Evolutionary conservation across 2,888 invertebrate species (phyloP).

Genomic region (Myopa tessellatipennis): DNA sequence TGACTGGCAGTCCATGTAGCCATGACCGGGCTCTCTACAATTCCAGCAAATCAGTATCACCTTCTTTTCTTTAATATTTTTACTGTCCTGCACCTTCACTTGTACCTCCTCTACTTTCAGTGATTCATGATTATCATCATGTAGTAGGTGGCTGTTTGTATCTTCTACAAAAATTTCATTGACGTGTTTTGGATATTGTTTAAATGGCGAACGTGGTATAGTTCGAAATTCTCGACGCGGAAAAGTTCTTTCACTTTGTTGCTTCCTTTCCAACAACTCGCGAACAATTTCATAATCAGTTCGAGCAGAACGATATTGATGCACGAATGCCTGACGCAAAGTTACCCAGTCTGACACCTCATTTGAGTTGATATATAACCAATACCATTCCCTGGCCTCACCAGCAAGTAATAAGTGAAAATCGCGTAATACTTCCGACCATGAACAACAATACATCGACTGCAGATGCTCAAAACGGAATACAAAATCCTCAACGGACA

Average conservation of each 20-base stretch:
- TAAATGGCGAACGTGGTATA: too few relatives aligned
- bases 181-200: not conserved
- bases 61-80: too few relatives aligned
- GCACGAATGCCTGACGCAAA: not conserved
- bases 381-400: not conserved
- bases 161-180: not conserved
- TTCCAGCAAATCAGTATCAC: too few relatives aligned
- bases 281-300: not conserved
- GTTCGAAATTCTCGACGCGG: not conserved
- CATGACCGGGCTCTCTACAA: too few relatives aligned
- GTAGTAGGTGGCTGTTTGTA: not conserved
- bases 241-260: not conserved
- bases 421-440: not conserved
- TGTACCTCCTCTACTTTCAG: too few relatives aligned
- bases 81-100: too few relatives aligned
- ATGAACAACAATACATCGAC: not conserved
- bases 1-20: too few relatives aligned
- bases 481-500: not conserved
- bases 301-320: not conserved
- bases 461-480: not conserved
- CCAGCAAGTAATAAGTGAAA: not conserved
- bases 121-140: not conserved
- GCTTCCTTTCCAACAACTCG: not conserved
- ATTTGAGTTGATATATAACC: not conserved
- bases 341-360: not conserved